These are phyloP conservation scores for Drosophila longiperda DNA, from an alignment of 2,888 invertebrate species.

Conservation along the genomic window DNA sequence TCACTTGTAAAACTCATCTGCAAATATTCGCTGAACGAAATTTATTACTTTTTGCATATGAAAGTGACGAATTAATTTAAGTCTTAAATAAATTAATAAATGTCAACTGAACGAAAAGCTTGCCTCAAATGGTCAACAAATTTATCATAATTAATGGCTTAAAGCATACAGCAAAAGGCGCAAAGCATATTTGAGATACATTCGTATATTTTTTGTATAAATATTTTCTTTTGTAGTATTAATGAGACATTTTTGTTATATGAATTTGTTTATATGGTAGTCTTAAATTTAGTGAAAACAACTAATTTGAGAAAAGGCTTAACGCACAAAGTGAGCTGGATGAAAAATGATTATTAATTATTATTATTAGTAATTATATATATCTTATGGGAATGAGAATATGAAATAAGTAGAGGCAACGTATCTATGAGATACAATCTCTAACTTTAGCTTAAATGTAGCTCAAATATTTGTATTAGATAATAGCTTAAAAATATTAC, in stretches of 20 bases:
- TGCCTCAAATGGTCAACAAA: constrained; percentile 5
- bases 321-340: background rate
- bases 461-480: background rate
- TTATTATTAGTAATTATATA: no score
- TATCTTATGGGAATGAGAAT: no score
- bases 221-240: background rate
- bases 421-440: background rate
- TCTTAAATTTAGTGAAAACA: background rate
- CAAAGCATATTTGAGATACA: constrained; percentile 3
- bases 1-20: background rate
- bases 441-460: no score
- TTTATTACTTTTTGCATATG: background rate
- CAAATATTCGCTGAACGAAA: background rate
- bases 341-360: background rate
- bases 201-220: background rate
- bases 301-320: background rate
- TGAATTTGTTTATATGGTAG: background rate
- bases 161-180: background rate
- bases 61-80: background rate
- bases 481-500: background rate
- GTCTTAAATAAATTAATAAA: background rate
- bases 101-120: background rate
- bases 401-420: no score
- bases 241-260: background rate
- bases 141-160: background rate